Evolutionary conservation across 53 echinoderm and acorn worm genomes (phyloP).

Genomic region (Henricia sp.): DNA sequence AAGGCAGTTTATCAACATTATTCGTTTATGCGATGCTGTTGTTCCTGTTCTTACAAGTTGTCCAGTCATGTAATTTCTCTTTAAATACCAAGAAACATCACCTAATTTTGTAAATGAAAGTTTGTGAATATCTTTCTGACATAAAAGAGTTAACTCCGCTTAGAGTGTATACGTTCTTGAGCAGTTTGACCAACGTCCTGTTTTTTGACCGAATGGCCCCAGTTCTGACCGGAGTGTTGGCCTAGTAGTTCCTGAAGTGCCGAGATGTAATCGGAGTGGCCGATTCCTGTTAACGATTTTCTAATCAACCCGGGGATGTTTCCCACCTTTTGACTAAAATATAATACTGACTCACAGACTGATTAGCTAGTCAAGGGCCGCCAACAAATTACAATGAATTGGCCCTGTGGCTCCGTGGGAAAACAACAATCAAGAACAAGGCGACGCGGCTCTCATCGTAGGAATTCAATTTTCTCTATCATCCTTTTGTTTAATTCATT

Average conservation of each 20-base stretch:
- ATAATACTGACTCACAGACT: slow-evolving; percentile 61
- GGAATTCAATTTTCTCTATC: neutral
- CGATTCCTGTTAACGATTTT: slow-evolving; percentile 62
- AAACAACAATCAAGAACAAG: slow-evolving; percentile 23
- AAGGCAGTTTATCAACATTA: too few species aligned
- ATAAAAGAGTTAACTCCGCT: too few species aligned
- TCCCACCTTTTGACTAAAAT: slow-evolving; percentile 30
- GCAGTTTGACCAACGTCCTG: too few species aligned
- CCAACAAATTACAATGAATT: slow-evolving; percentile 61
- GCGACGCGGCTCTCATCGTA: neutral
- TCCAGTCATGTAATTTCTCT: too few species aligned
- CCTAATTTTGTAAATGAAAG: too few species aligned
- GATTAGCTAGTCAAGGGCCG: slow-evolving; percentile 56
- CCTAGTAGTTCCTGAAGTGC: slow-evolving; percentile 22
- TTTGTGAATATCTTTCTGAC: too few species aligned
- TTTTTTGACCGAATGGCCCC: too few species aligned
- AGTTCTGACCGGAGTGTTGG: too few species aligned
- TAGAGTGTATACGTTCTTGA: too few species aligned
- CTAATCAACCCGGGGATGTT: slow-evolving; percentile 43
- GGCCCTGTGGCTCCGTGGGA: slow-evolving; percentile 47
- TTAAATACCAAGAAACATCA: too few species aligned
- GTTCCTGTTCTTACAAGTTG: too few species aligned
- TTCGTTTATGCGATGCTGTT: too few species aligned
- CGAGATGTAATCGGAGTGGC: slow-evolving; percentile 59
- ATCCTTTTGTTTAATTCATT: neutral